phyloP scores from a whole-genome alignment of 2,797 vertebrate species.

The Micrastur ruficollis region DNA sequence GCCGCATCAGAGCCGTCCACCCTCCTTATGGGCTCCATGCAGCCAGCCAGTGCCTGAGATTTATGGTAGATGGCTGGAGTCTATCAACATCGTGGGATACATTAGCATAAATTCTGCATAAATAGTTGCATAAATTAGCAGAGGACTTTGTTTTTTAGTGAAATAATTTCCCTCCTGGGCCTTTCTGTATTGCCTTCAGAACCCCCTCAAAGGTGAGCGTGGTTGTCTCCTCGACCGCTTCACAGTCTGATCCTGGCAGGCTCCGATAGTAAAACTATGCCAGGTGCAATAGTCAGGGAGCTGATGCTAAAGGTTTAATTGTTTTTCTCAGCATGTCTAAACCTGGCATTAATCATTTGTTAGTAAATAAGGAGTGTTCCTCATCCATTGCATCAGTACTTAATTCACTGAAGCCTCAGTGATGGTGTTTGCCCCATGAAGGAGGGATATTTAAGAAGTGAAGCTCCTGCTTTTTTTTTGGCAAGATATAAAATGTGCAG shows the following conservation, averaged over 20 bases:
- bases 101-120: background rate
- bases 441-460: background rate
- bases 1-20: background rate
- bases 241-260: background rate
- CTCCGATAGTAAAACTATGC: background rate
- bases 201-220: background rate
- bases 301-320: background rate
- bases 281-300: background rate
- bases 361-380: background rate
- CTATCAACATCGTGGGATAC: background rate
- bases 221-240: rapidly evolving
- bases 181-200: background rate
- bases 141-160: background rate
- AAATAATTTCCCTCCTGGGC: background rate
- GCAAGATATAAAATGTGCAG: background rate
- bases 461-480: no score
- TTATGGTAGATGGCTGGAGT: background rate
- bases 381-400: background rate
- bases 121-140: background rate
- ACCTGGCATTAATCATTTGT: background rate
- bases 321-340: background rate
- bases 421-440: background rate
- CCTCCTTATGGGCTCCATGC: background rate
- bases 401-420: background rate
- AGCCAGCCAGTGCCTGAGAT: background rate